phyloP scores from a whole-genome alignment of 2,113 vertebrate genomes.

The Pomatostomus ruficeps region DNA sequence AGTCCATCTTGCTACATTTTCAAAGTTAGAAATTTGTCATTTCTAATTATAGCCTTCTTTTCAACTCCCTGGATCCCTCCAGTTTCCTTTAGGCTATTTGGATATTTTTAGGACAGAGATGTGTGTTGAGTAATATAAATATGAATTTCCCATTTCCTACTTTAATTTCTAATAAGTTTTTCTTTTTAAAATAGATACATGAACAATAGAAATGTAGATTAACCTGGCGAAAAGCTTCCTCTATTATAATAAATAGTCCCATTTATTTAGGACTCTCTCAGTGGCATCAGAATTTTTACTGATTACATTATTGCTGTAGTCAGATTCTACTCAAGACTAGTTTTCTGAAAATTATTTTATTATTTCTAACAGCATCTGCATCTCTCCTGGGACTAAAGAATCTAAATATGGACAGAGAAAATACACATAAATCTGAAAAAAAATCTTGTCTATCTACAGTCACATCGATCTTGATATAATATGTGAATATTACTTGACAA shows the following conservation, averaged over 20 bases:
- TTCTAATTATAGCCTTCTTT: not conserved
- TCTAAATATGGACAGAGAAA: not conserved
- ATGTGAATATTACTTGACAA: rapidly evolving
- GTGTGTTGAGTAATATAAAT: not conserved
- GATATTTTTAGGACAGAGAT: not conserved
- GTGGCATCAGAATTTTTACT: not conserved
- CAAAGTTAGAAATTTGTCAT: not conserved
- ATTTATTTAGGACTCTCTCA: not conserved
- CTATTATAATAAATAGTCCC: not conserved
- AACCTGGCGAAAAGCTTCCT: not conserved
- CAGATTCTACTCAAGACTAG: not conserved
- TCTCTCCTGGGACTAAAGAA: not conserved
- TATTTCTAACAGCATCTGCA: not conserved
- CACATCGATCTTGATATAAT: not conserved
- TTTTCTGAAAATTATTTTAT: not conserved
- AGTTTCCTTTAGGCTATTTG: not conserved
- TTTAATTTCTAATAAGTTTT: not conserved
- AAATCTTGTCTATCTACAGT: too few relatives aligned
- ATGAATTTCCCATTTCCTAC: not conserved
- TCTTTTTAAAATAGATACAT: not conserved
- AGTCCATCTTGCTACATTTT: not conserved
- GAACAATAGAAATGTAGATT: not conserved
- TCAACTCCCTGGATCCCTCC: not conserved
- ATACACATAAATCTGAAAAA: not conserved
- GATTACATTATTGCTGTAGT: not conserved